phyloP scores from a whole-genome alignment of 2,888 invertebrate genomes.

The Urechis unicinctus region DNA sequence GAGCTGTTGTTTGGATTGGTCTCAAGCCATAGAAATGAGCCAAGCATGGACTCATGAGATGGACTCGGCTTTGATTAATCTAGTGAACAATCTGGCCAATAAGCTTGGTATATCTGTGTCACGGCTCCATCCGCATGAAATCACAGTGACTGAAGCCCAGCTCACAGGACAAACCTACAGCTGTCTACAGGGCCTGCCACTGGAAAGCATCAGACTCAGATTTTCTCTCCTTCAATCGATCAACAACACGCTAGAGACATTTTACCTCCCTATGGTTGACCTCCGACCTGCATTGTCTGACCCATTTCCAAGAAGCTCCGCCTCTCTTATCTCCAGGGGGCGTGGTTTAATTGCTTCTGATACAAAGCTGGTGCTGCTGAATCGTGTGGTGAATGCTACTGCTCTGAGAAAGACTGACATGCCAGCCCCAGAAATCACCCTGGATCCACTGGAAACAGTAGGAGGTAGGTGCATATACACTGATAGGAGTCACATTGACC shows the following conservation, averaged over 20 bases:
- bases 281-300: constrained; percentile 33
- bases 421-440: constrained; percentile 46
- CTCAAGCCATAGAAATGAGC: constrained; percentile 41
- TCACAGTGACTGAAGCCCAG: constrained; percentile 33
- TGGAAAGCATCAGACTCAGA: constrained; percentile 40
- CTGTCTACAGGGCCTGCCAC: constrained; percentile 33
- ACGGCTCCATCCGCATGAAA: constrained; percentile 45
- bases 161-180: constrained; percentile 30
- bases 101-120: constrained; percentile 39
- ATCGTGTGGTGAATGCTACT: constrained; percentile 43
- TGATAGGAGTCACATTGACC: too few relatives aligned
- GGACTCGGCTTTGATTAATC: constrained; percentile 37
- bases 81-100: constrained; percentile 36
- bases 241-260: constrained; percentile 41
- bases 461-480: constrained; percentile 28
- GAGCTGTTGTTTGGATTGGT: constrained; percentile 38
- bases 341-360: constrained; percentile 42
- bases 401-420: constrained; percentile 45
- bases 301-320: constrained; percentile 34
- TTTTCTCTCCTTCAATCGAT: constrained; percentile 43
- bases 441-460: constrained; percentile 47
- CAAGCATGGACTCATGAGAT: constrained; percentile 42
- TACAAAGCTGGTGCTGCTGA: constrained; percentile 39
- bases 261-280: constrained; percentile 45
- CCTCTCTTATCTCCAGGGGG: constrained; percentile 15